A percentile compares a stretch with the other conserved stretches of the same genome.
Conservation (phyloP, 2,113 vertebrate species). For the Egretta garzetta region DNA sequence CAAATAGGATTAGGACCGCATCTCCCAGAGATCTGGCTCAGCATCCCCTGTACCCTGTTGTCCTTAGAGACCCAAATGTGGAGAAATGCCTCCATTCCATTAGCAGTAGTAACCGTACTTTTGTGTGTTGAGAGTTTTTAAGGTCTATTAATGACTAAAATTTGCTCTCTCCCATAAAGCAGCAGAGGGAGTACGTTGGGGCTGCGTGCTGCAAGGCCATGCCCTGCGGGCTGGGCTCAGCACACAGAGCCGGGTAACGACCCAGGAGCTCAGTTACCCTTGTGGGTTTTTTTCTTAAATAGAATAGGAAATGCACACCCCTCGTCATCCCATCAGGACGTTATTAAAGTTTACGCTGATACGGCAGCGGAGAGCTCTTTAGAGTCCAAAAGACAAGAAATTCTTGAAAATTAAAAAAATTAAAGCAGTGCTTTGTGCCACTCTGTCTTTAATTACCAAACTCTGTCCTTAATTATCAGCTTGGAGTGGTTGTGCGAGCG, state of each 20-base stretch:
- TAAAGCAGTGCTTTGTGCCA: background rate
- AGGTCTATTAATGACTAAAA: background rate
- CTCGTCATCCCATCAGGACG: background rate
- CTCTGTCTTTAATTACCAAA: background rate
- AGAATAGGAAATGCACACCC: background rate
- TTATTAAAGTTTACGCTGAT: background rate
- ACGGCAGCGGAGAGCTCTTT: background rate
- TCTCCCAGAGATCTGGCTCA: background rate
- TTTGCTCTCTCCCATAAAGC: background rate
- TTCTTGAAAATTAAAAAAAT: background rate
- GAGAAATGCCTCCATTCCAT: fast-evolving
- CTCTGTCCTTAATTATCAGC: background rate
- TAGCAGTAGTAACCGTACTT: fast-evolving
- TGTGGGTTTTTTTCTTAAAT: background rate
- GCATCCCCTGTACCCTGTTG: background rate
- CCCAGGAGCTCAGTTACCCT: background rate
- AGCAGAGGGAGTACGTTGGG: fast-evolving
- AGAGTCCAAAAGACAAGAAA: background rate
- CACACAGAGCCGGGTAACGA: background rate
- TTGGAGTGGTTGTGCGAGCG: fast-evolving
- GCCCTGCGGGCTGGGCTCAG: background rate
- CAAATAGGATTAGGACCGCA: background rate
- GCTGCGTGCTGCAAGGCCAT: background rate
- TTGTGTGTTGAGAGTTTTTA: fast-evolving
- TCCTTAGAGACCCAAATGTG: background rate